Evolutionary conservation across 1,140 invertebrate genomes (phyloP).

Genomic region (Caenorhabditis tropicalis): DNA sequence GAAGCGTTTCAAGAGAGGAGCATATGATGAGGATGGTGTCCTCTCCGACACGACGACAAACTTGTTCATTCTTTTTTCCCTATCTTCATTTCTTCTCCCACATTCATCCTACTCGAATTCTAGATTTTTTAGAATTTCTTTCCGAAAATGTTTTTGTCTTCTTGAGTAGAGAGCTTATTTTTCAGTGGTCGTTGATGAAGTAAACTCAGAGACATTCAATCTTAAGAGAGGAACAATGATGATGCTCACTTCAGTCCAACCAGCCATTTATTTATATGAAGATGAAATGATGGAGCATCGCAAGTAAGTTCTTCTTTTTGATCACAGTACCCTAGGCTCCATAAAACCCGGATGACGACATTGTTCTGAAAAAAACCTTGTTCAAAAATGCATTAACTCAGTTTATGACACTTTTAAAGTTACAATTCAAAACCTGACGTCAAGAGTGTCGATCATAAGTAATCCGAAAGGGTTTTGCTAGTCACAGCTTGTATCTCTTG

Average conservation of each 20-base stretch:
- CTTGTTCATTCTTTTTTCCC: slow-evolving; percentile 10
- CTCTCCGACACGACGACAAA: not conserved
- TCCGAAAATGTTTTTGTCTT: too few relatives aligned
- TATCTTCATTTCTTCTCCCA: not conserved
- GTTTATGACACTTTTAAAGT: too few relatives aligned
- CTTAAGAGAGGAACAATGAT: not conserved
- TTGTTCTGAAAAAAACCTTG: too few relatives aligned
- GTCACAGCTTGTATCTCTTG: too few relatives aligned
- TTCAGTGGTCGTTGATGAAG: not conserved
- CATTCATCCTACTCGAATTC: not conserved
- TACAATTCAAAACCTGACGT: too few relatives aligned
- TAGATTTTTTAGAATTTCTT: not conserved
- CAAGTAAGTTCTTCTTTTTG: slow-evolving; percentile 14
- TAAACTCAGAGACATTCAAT: not conserved
- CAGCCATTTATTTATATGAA: not conserved
- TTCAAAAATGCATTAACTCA: too few relatives aligned
- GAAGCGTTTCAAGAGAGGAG: slow-evolving; percentile 38
- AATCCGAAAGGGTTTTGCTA: too few relatives aligned
- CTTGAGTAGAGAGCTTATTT: not conserved
- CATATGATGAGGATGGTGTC: slow-evolving; percentile 44
- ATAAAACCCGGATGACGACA: too few relatives aligned
- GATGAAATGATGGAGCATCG: not conserved
- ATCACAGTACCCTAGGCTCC: too few relatives aligned
- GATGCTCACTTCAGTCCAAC: slow-evolving; percentile 2
- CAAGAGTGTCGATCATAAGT: too few relatives aligned